phyloP scores from a whole-genome alignment of 1,140 invertebrate species.

The Plutomurus gul region DNA sequence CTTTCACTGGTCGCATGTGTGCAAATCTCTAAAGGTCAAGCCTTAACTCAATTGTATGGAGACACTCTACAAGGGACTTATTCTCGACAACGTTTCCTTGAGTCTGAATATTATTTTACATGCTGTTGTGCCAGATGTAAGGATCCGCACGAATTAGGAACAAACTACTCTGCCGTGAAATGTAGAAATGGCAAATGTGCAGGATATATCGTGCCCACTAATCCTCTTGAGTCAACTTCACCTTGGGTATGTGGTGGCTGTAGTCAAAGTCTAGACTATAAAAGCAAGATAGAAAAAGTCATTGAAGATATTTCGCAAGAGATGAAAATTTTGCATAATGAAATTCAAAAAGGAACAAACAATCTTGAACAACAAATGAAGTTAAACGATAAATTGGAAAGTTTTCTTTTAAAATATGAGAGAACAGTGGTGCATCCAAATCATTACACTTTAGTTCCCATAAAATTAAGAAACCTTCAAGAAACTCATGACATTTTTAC shows the following conservation, averaged over 20 bases:
- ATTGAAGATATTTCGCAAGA: background rate
- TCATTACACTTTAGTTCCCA: slow-evolving; percentile 26
- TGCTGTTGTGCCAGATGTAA: slow-evolving; percentile 55
- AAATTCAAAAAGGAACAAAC: slow-evolving; percentile 9
- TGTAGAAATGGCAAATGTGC: slow-evolving; percentile 37
- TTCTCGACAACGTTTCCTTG: slow-evolving; percentile 54
- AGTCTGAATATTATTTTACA: slow-evolving; percentile 55
- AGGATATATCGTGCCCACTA: background rate
- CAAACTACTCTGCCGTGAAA: slow-evolving; percentile 47
- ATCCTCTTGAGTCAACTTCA: background rate
- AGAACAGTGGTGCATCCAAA: slow-evolving; percentile 8
- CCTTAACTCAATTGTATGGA: slow-evolving; percentile 29
- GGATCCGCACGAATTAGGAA: slow-evolving; percentile 55
- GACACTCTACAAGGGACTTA: slow-evolving; percentile 50
- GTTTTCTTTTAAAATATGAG: background rate
- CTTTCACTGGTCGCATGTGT: background rate
- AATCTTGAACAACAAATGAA: background rate
- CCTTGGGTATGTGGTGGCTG: slow-evolving; percentile 6
- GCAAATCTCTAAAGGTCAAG: background rate
- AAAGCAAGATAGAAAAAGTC: background rate
- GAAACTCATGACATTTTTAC: background rate
- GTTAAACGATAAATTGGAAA: background rate
- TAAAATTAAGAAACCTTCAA: slow-evolving; percentile 6
- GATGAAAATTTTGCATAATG: background rate
- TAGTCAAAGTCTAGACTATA: background rate